phyloP scores from a whole-genome alignment of 2,113 vertebrate species.

The Clarias magur region DNA sequence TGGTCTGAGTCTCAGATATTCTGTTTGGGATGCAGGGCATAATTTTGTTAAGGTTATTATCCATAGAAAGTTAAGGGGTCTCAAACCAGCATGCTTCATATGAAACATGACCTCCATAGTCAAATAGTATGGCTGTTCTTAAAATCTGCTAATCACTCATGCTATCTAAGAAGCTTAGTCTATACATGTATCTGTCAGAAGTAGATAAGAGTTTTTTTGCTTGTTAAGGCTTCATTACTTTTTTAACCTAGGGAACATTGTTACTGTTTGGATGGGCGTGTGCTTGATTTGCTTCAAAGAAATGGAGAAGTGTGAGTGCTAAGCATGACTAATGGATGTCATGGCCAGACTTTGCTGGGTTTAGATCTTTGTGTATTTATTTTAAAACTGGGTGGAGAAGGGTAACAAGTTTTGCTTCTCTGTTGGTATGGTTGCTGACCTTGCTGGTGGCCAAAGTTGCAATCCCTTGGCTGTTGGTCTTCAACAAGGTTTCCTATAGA shows the following conservation, averaged over 20 bases:
- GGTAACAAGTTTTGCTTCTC: background rate
- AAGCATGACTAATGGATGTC: background rate
- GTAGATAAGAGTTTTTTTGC: background rate
- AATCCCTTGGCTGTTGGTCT: background rate
- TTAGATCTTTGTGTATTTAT: background rate
- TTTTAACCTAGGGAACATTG: background rate
- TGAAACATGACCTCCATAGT: conserved; percentile 32
- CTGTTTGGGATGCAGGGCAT: too few species aligned
- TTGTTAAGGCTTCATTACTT: background rate
- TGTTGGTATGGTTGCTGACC: background rate
- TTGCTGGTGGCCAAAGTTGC: background rate
- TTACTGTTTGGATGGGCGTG: conserved; percentile 38
- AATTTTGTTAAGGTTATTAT: background rate
- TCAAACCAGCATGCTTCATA: conserved; percentile 13
- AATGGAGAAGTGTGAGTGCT: conserved; percentile 43
- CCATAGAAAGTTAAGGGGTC: background rate
- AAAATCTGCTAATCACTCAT: background rate
- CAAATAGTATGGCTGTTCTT: background rate
- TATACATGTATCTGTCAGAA: background rate
- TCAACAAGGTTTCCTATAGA: background rate
- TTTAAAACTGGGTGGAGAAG: conserved; percentile 41
- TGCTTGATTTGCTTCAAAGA: conserved; percentile 9
- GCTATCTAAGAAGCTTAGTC: conserved; percentile 4
- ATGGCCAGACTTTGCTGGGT: background rate
- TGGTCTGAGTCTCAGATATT: background rate